Evolutionary conservation across 2,113 vertebrate species (phyloP), one percentile per base, ranked within the genome.

Genomic region (Paratilapia polleni): DNA sequence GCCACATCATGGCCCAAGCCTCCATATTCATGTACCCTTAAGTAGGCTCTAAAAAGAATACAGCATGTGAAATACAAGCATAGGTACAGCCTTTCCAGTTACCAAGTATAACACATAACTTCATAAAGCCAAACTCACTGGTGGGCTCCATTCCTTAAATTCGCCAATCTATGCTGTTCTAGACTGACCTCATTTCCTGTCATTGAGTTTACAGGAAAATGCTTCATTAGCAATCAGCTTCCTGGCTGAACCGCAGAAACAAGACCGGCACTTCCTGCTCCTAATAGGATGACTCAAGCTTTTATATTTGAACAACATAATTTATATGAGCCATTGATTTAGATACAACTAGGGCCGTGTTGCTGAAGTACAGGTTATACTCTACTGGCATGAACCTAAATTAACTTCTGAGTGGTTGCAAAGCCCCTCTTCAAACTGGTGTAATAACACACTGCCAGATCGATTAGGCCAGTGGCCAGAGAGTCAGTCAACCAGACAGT

Each of bases 181-280:
- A 66, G 31, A 28, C 66, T 68, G 66, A 19, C 47, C 26, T 73
- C 68, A 54, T 91, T 88, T 92, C 89, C 91, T 54, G 77, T 89
- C 38, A 2, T 43, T 81, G 64, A 80, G 49, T 38, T 82, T 24
- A 63, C 10, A 74, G 74, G 85, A 87, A 74, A 92, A 41, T 24
- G 64, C 68, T 6, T 91, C 81, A 89, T 92, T 91, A 85, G 52
- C 20, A n/a, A 34, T 4, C 15, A 12, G 49, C 62, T 91, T 94
- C 78, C 87, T 85, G 77, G 34, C 13, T 8, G 8, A 61, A 74
- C 36, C 80, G 64, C 15, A 66, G 20, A 82, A 81, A 86, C 14
- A 8, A 85, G 77, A 73, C 31, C 56, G 70, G 47, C 47, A 14
- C 36, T 76, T 70, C 64, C 78, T 75, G 22, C 20, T 57, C 6